phyloP scores from a whole-genome alignment of 2,113 vertebrate species.

The Triplophysa tibetana region DNA sequence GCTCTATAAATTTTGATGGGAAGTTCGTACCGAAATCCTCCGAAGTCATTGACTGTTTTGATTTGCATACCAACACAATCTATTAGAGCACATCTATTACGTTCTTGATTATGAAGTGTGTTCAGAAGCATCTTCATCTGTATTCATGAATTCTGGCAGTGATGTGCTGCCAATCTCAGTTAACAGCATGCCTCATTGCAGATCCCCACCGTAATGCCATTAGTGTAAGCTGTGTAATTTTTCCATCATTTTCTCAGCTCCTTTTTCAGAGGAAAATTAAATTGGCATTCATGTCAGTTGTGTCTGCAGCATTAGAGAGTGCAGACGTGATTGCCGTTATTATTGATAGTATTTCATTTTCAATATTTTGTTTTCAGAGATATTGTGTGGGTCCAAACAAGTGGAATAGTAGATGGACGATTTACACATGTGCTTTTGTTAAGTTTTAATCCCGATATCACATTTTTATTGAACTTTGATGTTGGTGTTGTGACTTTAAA shows the following conservation, averaged over 20 bases:
- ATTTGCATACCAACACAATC: constrained; percentile 14
- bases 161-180: constrained; percentile 24
- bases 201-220: constrained; percentile 25
- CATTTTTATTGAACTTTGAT: constrained; percentile 1
- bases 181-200: constrained; percentile 28
- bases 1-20: not conserved
- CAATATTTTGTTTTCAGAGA: not conserved
- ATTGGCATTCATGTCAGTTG: constrained; percentile 36
- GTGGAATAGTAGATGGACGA: no score
- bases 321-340: not conserved
- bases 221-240: constrained; percentile 33
- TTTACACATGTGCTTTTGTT: not conserved
- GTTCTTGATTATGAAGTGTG: constrained; percentile 29
- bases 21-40: not conserved
- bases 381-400: no score
- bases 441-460: not conserved
- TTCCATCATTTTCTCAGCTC: constrained; percentile 5
- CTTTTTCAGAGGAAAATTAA: constrained; percentile 8
- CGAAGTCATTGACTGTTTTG: not conserved
- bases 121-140: constrained; percentile 24
- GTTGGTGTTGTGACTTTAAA: constrained; percentile 3
- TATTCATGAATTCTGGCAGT: constrained; percentile 18
- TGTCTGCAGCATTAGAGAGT: constrained; percentile 1
- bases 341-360: not conserved
- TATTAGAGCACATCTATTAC: constrained; percentile 9